phyloP scores from a whole-genome alignment of 2,888 invertebrate species.

The Tinea pellionella region DNA sequence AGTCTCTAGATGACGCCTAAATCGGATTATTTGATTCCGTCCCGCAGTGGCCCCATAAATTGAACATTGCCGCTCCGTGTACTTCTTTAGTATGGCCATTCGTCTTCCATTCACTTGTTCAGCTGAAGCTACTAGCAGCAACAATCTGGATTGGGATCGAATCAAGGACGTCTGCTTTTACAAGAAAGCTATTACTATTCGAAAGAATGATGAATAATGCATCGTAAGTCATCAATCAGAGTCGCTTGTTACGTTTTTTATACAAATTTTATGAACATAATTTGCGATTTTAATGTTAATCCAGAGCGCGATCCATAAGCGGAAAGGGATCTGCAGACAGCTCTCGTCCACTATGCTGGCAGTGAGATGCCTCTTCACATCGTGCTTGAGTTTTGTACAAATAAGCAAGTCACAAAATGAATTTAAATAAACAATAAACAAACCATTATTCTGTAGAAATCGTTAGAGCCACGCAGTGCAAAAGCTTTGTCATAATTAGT shows the following conservation, averaged over 20 bases:
- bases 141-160: neutral
- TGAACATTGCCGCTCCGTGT: conserved; percentile 9
- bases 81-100: neutral
- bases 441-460: conserved; percentile 1
- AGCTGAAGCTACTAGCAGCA: neutral
- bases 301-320: no score
- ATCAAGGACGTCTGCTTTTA: neutral
- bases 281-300: neutral
- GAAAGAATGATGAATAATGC: neutral
- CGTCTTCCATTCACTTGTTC: conserved; percentile 5
- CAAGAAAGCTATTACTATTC: neutral
- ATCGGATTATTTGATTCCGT: conserved; percentile 36
- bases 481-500: conserved; percentile 15
- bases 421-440: neutral
- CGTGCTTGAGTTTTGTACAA: neutral
- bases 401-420: neutral
- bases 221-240: conserved; percentile 17
- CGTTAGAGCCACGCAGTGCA: neutral
- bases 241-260: conserved; percentile 18
- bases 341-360: no score
- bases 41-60: conserved; percentile 28
- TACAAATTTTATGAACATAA: neutral
- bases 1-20: conserved; percentile 31
- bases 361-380: no score
- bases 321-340: no score